Evolutionary conservation across 1,140 invertebrate genomes (phyloP), one percentile per base, ranked within the genome.

Genomic region (Arctopsyche grandis): DNA sequence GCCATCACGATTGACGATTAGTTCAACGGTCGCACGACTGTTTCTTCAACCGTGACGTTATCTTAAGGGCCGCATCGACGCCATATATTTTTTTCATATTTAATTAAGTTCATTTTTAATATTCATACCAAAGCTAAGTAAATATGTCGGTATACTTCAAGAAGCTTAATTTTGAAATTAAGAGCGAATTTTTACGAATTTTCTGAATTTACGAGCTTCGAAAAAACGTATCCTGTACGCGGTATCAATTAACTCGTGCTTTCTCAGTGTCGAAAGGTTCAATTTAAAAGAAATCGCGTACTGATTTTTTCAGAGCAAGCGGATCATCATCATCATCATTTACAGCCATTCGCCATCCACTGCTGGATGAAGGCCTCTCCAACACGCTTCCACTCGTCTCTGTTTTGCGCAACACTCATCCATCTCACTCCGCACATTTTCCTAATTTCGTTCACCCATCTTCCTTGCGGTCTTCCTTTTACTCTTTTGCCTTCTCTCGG

Each of bases 11-110:
- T 60, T 60, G 56, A 19, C 56, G 56, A 60, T 60, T 60, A 9
- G 56, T 60, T 60, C 56, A 21, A 60, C 56, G 21, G 56, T 60
- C 56, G 56, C 56, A 66, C 21, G 24, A 66, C 63, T 26, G 10
- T 26, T 0, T 21, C 22, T 26, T 66, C 10, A 12, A 66, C 10
- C 22, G 21, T 66, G 24, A 66, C 63, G 21, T 26, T 22, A 66
- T 22, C 24, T 19, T 14, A 10, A 26, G 63, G 24, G 24, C 58
- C 58, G 63, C 12, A 26, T 60, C 24, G 4, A 29, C 5, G 22
- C 9, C 63, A 14, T 12, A 66, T 52, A 3, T 52, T 5, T 52
- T 52, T 52, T 52, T 52, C 10, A 52, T 16, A 14, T n/a, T n/a
- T n/a, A 38, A 7, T 38, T 4, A 38, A 38, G 29, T 16, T 52